A percentile compares a stretch with the other conserved stretches of the same genome.
Evolutionary conservation across 1,140 invertebrate genomes (phyloP).

Genomic region (honey bee (Apis mellifera)): DNA sequence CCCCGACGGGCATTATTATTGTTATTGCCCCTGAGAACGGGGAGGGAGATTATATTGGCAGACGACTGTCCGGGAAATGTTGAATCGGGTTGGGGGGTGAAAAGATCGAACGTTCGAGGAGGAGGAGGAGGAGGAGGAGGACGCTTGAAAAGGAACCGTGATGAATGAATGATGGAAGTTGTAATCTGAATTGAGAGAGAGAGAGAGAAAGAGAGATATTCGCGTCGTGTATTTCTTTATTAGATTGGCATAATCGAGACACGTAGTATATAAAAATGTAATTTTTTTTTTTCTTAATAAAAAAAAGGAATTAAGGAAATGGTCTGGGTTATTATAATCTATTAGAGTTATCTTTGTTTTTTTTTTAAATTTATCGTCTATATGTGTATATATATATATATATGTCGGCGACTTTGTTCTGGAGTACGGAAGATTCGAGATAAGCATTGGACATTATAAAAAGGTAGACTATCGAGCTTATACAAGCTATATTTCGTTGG

Average conservation of each 20-base stretch:
- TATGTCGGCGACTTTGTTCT: not conserved
- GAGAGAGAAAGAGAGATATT: not conserved
- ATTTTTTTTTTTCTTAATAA: too few species aligned
- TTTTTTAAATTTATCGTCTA: too few species aligned
- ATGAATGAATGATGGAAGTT: not conserved
- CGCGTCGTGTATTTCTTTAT: too few species aligned
- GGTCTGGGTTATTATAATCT: too few species aligned
- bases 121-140: too few species aligned
- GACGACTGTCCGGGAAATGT: slow-evolving; percentile 31
- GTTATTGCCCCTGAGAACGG: slow-evolving; percentile 54
- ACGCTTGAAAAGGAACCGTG: not conserved
- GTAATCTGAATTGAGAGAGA: too few species aligned
- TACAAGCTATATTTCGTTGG: not conserved
- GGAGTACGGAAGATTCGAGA: not conserved
- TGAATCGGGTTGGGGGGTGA: not conserved
- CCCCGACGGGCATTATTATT: slow-evolving; percentile 64
- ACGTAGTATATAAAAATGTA: too few species aligned
- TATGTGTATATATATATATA: not conserved
- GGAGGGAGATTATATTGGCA: slow-evolving; percentile 11
- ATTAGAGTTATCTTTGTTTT: too few species aligned
- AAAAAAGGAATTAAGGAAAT: too few species aligned
- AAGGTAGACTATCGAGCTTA: not conserved
- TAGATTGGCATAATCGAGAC: too few species aligned
- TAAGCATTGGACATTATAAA: not conserved
- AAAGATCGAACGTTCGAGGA: not conserved